Percentiles rank a stretch among this genome's conserved stretches.
phyloP scores from a whole-genome alignment of 2,113 vertebrate species.

The Chiloscyllium plagiosum region DNA sequence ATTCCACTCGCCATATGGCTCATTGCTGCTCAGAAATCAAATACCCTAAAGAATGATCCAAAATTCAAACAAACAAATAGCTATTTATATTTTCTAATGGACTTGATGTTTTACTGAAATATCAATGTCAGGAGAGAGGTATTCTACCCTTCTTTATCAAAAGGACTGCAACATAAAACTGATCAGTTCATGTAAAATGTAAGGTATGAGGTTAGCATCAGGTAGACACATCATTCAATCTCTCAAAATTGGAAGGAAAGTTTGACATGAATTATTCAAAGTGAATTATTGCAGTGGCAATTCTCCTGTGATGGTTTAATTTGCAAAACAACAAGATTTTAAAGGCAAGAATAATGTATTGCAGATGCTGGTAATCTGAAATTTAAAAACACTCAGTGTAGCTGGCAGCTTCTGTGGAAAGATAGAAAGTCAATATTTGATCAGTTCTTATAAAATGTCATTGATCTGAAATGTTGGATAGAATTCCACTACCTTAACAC shows the following conservation, averaged over 20 bases:
- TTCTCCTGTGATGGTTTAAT: not conserved
- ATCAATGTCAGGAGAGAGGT: not conserved
- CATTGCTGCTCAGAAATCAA: not conserved
- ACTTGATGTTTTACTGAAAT: not conserved
- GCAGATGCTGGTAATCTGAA: not conserved
- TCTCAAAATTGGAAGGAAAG: not conserved
- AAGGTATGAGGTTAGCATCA: not conserved
- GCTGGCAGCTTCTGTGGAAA: not conserved
- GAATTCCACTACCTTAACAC: too few species aligned
- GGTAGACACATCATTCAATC: not conserved
- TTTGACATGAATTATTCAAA: not conserved
- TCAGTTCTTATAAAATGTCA: not conserved
- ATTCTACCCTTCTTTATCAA: not conserved
- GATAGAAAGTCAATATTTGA: not conserved
- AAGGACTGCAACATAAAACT: not conserved
- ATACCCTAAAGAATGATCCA: not conserved
- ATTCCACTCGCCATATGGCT: conserved; percentile 16
- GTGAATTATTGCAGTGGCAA: not conserved
- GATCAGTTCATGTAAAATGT: not conserved
- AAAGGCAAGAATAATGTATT: not conserved
- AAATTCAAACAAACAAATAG: conserved; percentile 15
- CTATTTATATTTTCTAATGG: not conserved
- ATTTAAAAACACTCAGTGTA: not conserved
- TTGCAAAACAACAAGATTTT: not conserved
- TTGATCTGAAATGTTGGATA: too few species aligned